Base-by-base conservation (phyloP, 2,888 invertebrate species). In the Pegoplata infirma region DNA sequence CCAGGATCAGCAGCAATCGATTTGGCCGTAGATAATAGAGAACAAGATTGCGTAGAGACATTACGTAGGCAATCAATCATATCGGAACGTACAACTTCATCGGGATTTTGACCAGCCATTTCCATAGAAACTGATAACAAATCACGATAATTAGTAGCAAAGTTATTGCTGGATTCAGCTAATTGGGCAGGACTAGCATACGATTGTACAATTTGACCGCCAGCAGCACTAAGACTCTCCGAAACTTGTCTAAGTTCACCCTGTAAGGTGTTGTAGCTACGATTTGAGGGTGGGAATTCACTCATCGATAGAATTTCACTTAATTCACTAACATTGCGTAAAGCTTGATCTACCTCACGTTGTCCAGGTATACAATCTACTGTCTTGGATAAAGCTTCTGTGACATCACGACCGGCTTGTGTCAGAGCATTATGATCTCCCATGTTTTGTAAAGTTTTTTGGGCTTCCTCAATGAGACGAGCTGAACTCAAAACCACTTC, bases 331-430 rank as follows among this genome's bases (percentile, higher is more conserved):
- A 98, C 96, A 83, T 93, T 94, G 80, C 94, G 93, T 83, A 97
- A 93, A 0, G 97, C 96, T 17, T 94, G 92, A 87, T 98, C 98
- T n/a, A 99, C 94, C 86, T 98, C 98, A 66, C 94, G 93, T 88
- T 98, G 97, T 0, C 98, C 97, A 0, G 98, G 98, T 49, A 98
- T 92, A 80, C 96, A 96, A 82, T 95, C 94, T 64, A 98, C 93
- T 0, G 92, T 91, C 46, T 90, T 91, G 6, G 92, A 91, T 7
- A 93, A 84, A 2, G 94, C 92, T 89, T 92, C 87, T 0, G 90
- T 89, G 0, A 96, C 94, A 80, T 94, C 93, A 84, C 94, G 94
- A 2, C 94, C 94, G 0, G 96, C 94, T 81, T 93, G 92, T 12
- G 94, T 93, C 47, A 98, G 91, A 0, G 85, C 85, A 36, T 84